phyloP scores from a whole-genome alignment of 1,140 invertebrate genomes.

The Episyrphus balteatus region DNA sequence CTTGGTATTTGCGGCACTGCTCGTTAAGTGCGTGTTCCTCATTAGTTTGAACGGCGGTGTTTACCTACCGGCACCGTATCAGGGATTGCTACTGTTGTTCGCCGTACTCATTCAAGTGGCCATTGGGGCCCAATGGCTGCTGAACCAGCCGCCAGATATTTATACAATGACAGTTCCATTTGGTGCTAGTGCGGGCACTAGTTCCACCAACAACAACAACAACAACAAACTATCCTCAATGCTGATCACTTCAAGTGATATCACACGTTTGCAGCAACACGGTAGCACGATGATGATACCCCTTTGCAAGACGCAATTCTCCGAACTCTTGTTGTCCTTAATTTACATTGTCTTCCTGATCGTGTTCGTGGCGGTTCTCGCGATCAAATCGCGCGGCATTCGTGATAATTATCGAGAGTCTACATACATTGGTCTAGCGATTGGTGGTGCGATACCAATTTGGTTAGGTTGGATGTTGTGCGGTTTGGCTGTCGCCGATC shows the following conservation, averaged over 20 bases:
- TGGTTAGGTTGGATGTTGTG: conserved; percentile 76
- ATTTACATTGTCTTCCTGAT: conserved; percentile 75
- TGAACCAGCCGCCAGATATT: conserved; percentile 56
- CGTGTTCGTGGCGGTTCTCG: conserved; percentile 69
- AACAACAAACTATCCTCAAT: conserved; percentile 3
- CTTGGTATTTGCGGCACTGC: conserved; percentile 79
- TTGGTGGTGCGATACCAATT: conserved; percentile 70
- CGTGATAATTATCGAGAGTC: conserved; percentile 89
- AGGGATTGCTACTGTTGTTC: conserved; percentile 80
- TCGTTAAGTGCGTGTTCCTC: conserved; percentile 90
- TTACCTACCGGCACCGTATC: conserved; percentile 85
- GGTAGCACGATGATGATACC: conserved; percentile 36
- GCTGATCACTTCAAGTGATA: conserved; percentile 25
- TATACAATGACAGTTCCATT: conserved; percentile 38
- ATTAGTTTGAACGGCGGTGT: conserved; percentile 83
- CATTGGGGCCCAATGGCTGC: conserved; percentile 77
- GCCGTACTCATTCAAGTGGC: conserved; percentile 80
- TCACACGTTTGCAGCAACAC: conserved; percentile 17
- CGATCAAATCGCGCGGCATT: conserved; percentile 72
- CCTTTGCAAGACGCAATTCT: conserved; percentile 52
- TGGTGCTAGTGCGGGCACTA: conserved; percentile 23
- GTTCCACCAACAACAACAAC: conserved; percentile 9
- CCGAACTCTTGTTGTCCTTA: conserved; percentile 64
- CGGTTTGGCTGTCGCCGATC: conserved; percentile 60
- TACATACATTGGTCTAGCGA: conserved; percentile 75